Base-by-base conservation (phyloP, 1,140 invertebrate species). In the Drosophila elegans region DNA sequence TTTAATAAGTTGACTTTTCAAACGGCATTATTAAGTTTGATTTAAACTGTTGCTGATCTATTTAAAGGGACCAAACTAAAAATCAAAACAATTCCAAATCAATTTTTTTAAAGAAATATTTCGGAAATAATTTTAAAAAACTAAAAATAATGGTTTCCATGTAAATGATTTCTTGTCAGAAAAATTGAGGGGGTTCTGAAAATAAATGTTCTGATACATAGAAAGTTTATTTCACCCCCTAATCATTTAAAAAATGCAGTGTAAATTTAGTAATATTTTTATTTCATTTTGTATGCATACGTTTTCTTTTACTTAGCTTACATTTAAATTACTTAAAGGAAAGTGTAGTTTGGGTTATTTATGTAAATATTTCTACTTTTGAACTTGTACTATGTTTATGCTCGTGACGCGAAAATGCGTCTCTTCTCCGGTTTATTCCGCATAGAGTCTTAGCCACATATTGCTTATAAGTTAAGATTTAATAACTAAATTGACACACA, bases 381-480 rank as follows among this genome's bases (percentile, higher is more conserved):
- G 49, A 59, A 82, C 72, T 88, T 88, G 83, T 88, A 88, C 83
- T 88, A 66, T 88, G 67, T 71, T 83, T 78, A 89, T 88, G 83
- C 83, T 89, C 84, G 51, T 78, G 72, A 82, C 79, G 78, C 63
- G 59, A 80, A 83, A 74, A 68, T 72, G 38, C 75, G 57, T 45
- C 57, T 41, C 11, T 27, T 49, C 52, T 64, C 42, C n/a, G 44
- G 13, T 41, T 56, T 25, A 25, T 41, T 34, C 42, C 44, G 45
- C 16, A 41, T 68, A 12, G 45, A 56, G 12, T 60, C 41, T 38
- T 61, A 61, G 57, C 61, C 77, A 81, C 74, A 69, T 84, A 89
- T 84, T 72, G 63, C 69, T 80, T 75, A 80, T 29, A 32, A 49
- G 39, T 46, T 76, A 54, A 51, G 56, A 51, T 54, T 49, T 89